Conservation (phyloP, 2,888 invertebrate species). For the Pseudanteris insignis region DNA sequence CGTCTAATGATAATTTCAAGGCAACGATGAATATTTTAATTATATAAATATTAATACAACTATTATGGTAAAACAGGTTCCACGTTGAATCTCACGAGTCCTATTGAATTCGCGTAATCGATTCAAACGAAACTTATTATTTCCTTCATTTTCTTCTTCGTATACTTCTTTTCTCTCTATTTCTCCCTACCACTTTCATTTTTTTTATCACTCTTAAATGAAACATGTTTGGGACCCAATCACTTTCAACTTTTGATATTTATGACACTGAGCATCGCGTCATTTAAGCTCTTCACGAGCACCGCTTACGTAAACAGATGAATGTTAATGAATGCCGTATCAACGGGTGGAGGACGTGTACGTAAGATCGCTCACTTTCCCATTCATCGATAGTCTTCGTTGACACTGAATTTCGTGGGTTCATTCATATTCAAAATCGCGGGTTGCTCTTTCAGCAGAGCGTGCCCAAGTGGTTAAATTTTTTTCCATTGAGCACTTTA, state of each 20-base stretch:
- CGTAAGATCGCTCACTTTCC: conserved; percentile 36
- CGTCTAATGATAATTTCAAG: conserved; percentile 32
- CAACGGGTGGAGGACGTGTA: conserved; percentile 35
- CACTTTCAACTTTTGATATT: conserved; percentile 47
- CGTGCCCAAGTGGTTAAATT: neutral
- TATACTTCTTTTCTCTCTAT: neutral
- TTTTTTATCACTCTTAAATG: conserved; percentile 14
- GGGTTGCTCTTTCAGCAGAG: neutral
- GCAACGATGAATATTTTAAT: conserved; percentile 28
- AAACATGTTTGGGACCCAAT: conserved; percentile 36
- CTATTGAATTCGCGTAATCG: conserved; percentile 18
- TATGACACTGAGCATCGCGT: conserved; percentile 41
- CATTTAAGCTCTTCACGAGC: conserved; percentile 36
- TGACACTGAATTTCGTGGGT: conserved; percentile 7
- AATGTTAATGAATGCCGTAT: conserved; percentile 45
- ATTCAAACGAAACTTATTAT: conserved; percentile 25
- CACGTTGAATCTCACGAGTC: conserved; percentile 16
- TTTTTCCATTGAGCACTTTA: no score
- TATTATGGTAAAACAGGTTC: conserved; percentile 29
- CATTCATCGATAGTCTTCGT: conserved; percentile 24
- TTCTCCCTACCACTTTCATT: neutral
- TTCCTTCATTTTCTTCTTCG: neutral
- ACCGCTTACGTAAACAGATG: conserved; percentile 42
- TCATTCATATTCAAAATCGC: conserved; percentile 23
- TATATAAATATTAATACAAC: conserved; percentile 34